These are phyloP conservation scores for Leucoraja erinaceus DNA, from an alignment of 2,113 vertebrate genomes.

Conservation along the genomic window DNA sequence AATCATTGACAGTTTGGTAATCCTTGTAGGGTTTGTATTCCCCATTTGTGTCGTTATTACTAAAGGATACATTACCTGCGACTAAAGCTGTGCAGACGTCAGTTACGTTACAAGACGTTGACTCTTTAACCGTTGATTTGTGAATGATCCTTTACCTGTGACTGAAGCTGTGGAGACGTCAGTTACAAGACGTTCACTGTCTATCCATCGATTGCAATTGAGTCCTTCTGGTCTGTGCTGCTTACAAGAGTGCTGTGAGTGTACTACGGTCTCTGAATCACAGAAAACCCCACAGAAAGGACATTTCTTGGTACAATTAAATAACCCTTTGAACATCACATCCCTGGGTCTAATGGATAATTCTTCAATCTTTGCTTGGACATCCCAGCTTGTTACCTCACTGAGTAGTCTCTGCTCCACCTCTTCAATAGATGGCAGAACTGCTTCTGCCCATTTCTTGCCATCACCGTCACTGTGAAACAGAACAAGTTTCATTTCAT, in stretches of 20 bases:
- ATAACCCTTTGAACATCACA: no score
- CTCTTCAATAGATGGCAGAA: background rate
- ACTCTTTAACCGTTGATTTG: no score
- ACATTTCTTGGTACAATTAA: no score
- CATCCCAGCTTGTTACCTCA: no score
- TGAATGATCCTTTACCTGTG: no score
- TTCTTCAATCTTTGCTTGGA: no score
- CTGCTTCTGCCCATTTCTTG: background rate
- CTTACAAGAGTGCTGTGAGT: no score
- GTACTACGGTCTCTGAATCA: no score
- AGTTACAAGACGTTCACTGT: background rate
- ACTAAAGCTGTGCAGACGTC: constrained; percentile 30
- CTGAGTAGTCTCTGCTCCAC: no score
- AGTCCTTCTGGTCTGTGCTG: background rate
- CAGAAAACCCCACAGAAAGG: no score
- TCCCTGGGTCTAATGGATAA: no score
- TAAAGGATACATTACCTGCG: background rate
- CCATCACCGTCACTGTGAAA: background rate
- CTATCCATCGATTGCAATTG: background rate
- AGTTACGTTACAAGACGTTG: background rate
- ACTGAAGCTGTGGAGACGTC: constrained; percentile 29
- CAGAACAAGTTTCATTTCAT: background rate
- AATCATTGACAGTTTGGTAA: constrained; percentile 20
- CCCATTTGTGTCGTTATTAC: background rate
- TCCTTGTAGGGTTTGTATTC: background rate